Evolutionary conservation across 92 coral and sea anemone genomes (phyloP).

Genomic region (Hydrozoanthus gracilis): DNA sequence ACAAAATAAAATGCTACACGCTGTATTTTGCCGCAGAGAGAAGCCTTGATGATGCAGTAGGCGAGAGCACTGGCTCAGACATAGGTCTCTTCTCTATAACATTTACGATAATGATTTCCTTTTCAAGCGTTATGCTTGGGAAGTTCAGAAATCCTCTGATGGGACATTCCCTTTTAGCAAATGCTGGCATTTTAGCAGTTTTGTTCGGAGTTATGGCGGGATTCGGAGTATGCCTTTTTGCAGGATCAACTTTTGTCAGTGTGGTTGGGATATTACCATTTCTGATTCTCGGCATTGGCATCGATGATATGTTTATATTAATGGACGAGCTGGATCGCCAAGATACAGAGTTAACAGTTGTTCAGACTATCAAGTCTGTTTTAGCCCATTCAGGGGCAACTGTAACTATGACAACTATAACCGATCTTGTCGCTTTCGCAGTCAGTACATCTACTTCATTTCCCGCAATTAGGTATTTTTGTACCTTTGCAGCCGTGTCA

Average conservation of each 20-base stretch:
- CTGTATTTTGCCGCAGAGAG: constrained; percentile 64
- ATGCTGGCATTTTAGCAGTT: constrained; percentile 72
- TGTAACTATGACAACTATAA: constrained; percentile 89
- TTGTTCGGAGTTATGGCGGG: constrained; percentile 78
- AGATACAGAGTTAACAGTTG: constrained; percentile 53
- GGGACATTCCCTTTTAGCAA: constrained; percentile 72
- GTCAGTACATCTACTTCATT: constrained; percentile 84
- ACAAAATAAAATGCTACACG: constrained; percentile 51
- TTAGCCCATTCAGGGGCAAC: constrained; percentile 83
- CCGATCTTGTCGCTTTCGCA: constrained; percentile 88
- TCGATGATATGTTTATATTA: constrained; percentile 85
- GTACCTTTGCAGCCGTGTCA: constrained; percentile 76
- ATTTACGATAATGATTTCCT: constrained; percentile 71
- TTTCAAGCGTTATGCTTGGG: constrained; percentile 69
- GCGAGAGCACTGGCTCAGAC: constrained; percentile 73
- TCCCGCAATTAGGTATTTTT: constrained; percentile 77
- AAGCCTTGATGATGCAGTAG: constrained; percentile 74
- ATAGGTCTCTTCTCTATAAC: constrained; percentile 67
- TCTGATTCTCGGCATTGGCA: constrained; percentile 77
- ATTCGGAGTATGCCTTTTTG: constrained; percentile 69
- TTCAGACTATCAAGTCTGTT: constrained; percentile 61
- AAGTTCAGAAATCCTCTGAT: constrained; percentile 69
- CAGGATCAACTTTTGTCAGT: constrained; percentile 70
- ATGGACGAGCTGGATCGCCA: constrained; percentile 81
- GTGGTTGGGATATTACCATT: constrained; percentile 82